Base-by-base conservation (phyloP, 2,797 vertebrate species). In the Crax fasciolata region DNA sequence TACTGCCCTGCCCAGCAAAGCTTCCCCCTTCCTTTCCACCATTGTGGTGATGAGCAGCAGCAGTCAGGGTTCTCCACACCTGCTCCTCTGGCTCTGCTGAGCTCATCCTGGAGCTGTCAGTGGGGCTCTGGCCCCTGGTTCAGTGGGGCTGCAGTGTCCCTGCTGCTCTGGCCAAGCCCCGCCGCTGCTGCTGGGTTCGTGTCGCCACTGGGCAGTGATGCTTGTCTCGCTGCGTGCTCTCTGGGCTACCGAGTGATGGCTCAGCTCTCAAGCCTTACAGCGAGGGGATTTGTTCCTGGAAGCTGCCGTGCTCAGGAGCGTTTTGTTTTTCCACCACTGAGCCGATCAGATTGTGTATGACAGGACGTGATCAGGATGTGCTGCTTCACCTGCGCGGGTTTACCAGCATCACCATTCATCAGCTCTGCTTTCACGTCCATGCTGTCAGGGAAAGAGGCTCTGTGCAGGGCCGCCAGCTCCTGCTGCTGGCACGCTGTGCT, bases 301-400 rank as follows among this genome's bases (percentile, higher is more conserved):
- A 0, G 2, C 39, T 23, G 1, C 46, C 25, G 0, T 0, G 2
- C 54, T 35, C 13, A 8, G 58, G 28, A 54, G 51, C 49, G 5
- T 14, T 0, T 32, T 20, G 72, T 82, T 43, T 43, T 32, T 55
- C 51, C 67, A 2, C 3, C 0, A 1, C 5, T 1, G 76, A 66
- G 78, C 39, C 83, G 91, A 65, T 70, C 1, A 74, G 89, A 68
- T 73, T 0, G 24, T 4, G 1, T 25, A 2, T 83, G 95, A 76
- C 82, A 75, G 89, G 78, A 14, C 32, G 87, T 7, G 73, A 39
- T 75, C 39, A 24, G 82, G 61, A 27, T 24, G 17, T 3, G 72
- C 82, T 63, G 72, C 17, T 55, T 49, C 75, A 48, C 82, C 84
- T 63, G 0, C 28, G 67, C 84, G 66, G 2, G 44, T 4, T 55